Evolutionary conservation across 1,140 invertebrate genomes (phyloP).

Genomic region (Schlechtendalia chinensis): DNA sequence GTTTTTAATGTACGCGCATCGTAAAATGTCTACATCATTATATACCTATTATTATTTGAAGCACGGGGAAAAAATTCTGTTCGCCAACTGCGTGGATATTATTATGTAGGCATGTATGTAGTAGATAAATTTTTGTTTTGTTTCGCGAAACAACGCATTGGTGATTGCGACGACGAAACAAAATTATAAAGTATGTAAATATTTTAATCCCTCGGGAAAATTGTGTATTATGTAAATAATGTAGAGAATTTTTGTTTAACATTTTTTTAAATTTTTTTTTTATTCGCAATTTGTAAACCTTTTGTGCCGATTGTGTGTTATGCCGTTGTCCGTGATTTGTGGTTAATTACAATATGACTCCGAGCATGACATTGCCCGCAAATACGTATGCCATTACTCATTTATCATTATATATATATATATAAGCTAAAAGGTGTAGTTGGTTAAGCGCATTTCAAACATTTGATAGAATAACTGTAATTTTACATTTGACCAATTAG

Average conservation of each 20-base stretch:
- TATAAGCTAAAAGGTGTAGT: constrained; percentile 9
- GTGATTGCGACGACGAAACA: not conserved
- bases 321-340: not conserved
- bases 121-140: not conserved
- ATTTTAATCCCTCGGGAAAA: not conserved
- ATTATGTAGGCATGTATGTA: too few species aligned
- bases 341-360: not conserved
- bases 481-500: constrained; percentile 20
- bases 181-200: not conserved
- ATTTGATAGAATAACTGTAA: constrained; percentile 26
- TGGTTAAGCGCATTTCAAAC: not conserved
- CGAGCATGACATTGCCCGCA: not conserved
- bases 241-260: not conserved
- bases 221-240: not conserved
- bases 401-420: not conserved
- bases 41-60: too few species aligned
- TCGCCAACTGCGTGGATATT: not conserved
- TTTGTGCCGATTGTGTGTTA: not conserved
- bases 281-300: not conserved
- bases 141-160: not conserved
- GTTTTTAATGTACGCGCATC: too few species aligned
- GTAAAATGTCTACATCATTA: too few species aligned
- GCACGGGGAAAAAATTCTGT: not conserved
- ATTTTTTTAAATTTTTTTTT: not conserved
- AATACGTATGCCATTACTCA: not conserved